phyloP scores from a whole-genome alignment of 1,140 invertebrate genomes.

The Bicyclus anynana region DNA sequence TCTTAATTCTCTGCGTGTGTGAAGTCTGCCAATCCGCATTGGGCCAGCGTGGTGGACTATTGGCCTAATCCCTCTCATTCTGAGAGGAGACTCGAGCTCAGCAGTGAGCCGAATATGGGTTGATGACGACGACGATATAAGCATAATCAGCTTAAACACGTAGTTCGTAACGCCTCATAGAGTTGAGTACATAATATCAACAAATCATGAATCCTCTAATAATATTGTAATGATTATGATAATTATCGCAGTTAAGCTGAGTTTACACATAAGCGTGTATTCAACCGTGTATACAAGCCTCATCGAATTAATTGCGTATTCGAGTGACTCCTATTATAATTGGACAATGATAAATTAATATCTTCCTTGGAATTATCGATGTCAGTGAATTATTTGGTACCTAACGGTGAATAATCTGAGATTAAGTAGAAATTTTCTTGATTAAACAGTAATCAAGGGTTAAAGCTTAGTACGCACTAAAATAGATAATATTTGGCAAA shows the following conservation, averaged over 20 bases:
- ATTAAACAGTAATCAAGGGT: too few relatives aligned
- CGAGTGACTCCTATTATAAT: slow-evolving; percentile 39
- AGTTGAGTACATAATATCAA: not conserved
- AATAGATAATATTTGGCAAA: too few relatives aligned
- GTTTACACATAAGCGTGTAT: slow-evolving; percentile 30
- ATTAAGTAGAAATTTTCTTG: not conserved
- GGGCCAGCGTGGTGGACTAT: too few relatives aligned
- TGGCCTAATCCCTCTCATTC: too few relatives aligned
- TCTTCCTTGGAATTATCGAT: slow-evolving; percentile 33
- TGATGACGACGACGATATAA: too few relatives aligned
- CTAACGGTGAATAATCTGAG: not conserved
- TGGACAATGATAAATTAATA: slow-evolving; percentile 42
- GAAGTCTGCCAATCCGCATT: too few relatives aligned
- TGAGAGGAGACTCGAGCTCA: too few relatives aligned
- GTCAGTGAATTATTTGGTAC: not conserved
- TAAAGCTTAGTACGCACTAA: too few relatives aligned
- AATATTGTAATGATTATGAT: not conserved
- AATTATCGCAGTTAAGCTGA: slow-evolving; percentile 12
- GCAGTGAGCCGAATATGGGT: too few relatives aligned
- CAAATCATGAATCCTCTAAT: not conserved
- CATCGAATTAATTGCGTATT: slow-evolving; percentile 44
- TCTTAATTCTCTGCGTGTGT: too few relatives aligned
- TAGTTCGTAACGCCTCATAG: too few relatives aligned
- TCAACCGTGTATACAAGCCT: slow-evolving; percentile 25
- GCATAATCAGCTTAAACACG: too few relatives aligned